Evolutionary conservation across 2,888 invertebrate species (phyloP), one percentile per base, ranked within the genome.

Genomic region (Nymphalis urticae): DNA sequence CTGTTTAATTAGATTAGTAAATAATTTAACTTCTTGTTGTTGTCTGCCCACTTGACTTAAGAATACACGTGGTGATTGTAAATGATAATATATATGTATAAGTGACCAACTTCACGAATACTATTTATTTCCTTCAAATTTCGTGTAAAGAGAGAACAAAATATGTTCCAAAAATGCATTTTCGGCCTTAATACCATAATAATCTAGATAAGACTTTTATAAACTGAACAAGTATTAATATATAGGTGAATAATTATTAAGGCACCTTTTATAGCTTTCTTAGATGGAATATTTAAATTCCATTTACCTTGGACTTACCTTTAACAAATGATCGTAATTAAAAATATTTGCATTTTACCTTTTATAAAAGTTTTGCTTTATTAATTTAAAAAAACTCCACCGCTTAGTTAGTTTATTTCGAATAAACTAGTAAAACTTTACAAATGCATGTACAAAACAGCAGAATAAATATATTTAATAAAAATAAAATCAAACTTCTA

Each of bases 261-360:
- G 5, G n/a, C 6, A n/a, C n/a, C 36, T 58, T 9, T 36, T 21
- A 27, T 54, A 54, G 24, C n/a, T n/a, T 58, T 36, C 19, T 4
- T n/a, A 17, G 7, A 36, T 13, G 17, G 2, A 36, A 58, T 36
- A 36, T 36, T 24, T 58, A 36, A 36, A 58, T 56, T 61, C 27
- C 48, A 66, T 62, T 64, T 65, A 58, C 60, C 68, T 61, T 60
- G 61, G 66, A 64, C 69, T n/a, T 71, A 66, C 65, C 58, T 64
- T 69, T 66, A 70, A 75, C 70, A 73, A 84, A 85, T 82, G 79
- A 73, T 74, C 66, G 75, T 76, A 82, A 85, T 85, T 86, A 80
- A 81, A 85, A 85, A 83, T 82, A 83, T 83, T 84, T 78, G 75
- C 75, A 77, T 76, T 80, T 79, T 73, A 75, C 70, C 72, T 75